Evolutionary conservation across 1,140 invertebrate genomes (phyloP), one percentile per base, ranked within the genome.

Genomic region (Bathynomus jamesi): DNA sequence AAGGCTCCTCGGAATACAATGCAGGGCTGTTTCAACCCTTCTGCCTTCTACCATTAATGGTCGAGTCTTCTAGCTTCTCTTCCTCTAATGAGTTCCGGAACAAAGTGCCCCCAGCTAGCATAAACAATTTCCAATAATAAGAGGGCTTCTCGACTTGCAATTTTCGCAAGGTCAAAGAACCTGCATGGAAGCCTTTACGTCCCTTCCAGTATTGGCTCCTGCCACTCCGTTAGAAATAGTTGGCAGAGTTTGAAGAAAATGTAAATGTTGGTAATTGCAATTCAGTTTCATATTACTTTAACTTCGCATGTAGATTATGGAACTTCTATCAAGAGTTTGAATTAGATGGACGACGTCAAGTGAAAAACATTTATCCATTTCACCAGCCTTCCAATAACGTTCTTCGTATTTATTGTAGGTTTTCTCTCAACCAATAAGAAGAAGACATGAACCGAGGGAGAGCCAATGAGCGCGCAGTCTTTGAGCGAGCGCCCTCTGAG

Each of bases 401-500:
- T 74, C 72, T 74, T 74, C 72, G 72, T 74, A 74, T 74, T 74
- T 74, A 74, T 74, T 74, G 67, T 69, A 70, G 72, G 66, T 74
- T 74, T 74, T 70, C 68, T 68, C 72, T 74, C 72, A 74, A 66
- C 72, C 72, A 74, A 74, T 74, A 69, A 53, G 40, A 53, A 53
- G 40, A 53, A 53, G 72, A 65, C 64, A 69, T 53, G 53, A 40
- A 70, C 68, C 72, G 65, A 70, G 72, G 65, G 72, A 74, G 67
- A 67, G 63, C 72, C 72, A 74, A 74, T 74, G 68, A 74, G 72
- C 11, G 69, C 21, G 30, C 63, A 67, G 69, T 69, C 72, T 74
- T 74, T 74, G 72, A 70, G 72, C 68, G 68, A 70, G 72, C 72
- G 72, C 72, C 72, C 69, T 74, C 72, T 74, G 72, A 74, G 72